A percentile compares a stretch with the other conserved stretches of the same genome.
These are phyloP conservation scores for Drosophila subobscura DNA, from an alignment of 1,140 invertebrate genomes.

Conservation along the genomic window DNA sequence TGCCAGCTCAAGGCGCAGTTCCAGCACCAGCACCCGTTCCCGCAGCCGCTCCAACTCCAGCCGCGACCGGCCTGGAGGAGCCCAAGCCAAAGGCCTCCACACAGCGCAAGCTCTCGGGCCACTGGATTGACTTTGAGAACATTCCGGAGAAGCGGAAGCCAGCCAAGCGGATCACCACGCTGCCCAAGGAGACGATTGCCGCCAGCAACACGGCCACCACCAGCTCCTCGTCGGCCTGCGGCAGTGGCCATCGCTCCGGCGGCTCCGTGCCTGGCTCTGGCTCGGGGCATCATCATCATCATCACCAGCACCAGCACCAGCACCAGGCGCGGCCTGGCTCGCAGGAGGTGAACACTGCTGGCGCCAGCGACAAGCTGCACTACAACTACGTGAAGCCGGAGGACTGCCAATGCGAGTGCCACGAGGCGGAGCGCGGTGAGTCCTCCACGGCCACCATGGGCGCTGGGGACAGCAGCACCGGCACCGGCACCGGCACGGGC, in stretches of 20 bases:
- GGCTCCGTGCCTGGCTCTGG: conserved; percentile 36
- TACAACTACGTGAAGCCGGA: conserved; percentile 93
- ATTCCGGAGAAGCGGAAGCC: conserved; percentile 91
- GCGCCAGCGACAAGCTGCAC: conserved; percentile 81
- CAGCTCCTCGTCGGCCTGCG: conserved; percentile 58
- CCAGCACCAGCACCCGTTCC: conserved; percentile 30
- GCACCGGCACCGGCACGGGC: conserved; percentile 39
- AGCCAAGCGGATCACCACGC: conserved; percentile 91
- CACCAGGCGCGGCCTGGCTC: conserved; percentile 66
- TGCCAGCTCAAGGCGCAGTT: conserved; percentile 37
- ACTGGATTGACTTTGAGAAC: conserved; percentile 94
- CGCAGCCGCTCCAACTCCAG: conserved; percentile 77
- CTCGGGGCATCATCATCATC: conserved; percentile 36
- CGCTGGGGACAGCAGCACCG: conserved; percentile 58
- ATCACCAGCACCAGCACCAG: conserved; percentile 71
- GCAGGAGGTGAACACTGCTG: conserved; percentile 12
- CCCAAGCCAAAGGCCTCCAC: conserved; percentile 64
- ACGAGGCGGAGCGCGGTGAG: conserved; percentile 85
- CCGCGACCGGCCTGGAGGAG: conserved; percentile 67
- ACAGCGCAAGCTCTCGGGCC: conserved; percentile 83
- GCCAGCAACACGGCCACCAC: conserved; percentile 43
- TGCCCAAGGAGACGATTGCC: conserved; percentile 85
- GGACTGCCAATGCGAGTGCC: conserved; percentile 92
- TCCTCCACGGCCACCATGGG: conserved; percentile 46
- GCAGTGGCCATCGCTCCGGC: conserved; percentile 49